Evolutionary conservation across 2,888 invertebrate genomes (phyloP), one percentile per base, ranked within the genome.

Genomic region (Calameuta pallipes): DNA sequence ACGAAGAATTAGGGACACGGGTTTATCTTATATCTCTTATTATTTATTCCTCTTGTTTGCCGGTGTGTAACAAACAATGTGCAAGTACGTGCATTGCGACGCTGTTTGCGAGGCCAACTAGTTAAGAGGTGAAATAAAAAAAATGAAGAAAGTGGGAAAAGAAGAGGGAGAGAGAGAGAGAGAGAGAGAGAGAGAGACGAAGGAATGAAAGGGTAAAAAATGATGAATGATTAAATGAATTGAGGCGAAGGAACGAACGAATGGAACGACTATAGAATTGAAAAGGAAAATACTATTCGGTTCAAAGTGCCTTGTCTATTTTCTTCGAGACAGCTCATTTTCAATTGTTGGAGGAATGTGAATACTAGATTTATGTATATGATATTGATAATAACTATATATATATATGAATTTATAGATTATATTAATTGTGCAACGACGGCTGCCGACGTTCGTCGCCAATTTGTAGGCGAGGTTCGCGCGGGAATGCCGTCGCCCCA

Each of bases 261-360:
- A 23, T 56, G 56, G 2, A 56, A 56, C 56, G 56, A 56, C 56
- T 56, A 56, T 56, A 56, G 56, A 56, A 56, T 56, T 56, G 56
- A 56, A 77, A 75, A 84, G 80, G 81, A 80, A 85, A 85, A 87
- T 85, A 86, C 87, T 90, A 88, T 90, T 90, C 88, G 88, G 90
- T 90, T 90, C 88, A 90, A 56, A 90, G 90, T 90, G 90, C 90
- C 90, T 90, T 90, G 90, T 90, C 90, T 89, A 90, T 89, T 90
- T 90, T 90, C 90, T 90, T 90, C 89, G 83, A 87, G 89, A 90
- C 89, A 90, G 90, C 90, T 90, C 90, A 90, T 90, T 90, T 56
- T 90, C 88, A 89, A 90, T 90, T 90, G 90, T 90, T 90, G 89
- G 89, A 90, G 89, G 90, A 90, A 90, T 90, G 90, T 90, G 90